These are phyloP conservation scores for Rhagoletis pomonella DNA, from an alignment of 1,140 invertebrate genomes.

Conservation along the genomic window DNA sequence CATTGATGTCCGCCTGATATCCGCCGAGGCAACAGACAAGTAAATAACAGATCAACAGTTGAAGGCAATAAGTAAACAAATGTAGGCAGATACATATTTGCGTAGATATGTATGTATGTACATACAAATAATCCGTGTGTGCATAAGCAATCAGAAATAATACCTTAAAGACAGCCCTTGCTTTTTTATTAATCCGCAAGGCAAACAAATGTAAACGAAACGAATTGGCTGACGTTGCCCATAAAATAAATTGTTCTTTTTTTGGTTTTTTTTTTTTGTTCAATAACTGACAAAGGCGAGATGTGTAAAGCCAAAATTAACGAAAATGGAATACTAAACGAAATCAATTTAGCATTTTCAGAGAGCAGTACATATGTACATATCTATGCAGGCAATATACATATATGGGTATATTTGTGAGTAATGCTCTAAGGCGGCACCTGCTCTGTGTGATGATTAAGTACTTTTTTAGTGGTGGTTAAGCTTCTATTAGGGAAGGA, in stretches of 20 bases:
- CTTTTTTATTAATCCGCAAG: background rate
- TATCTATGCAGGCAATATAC: too few relatives aligned
- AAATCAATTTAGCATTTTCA: background rate
- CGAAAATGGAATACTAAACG: background rate
- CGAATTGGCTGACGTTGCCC: background rate
- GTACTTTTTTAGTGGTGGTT: too few relatives aligned
- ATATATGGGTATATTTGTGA: too few relatives aligned
- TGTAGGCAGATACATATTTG: background rate
- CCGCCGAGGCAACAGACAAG: background rate
- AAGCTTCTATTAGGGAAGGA: too few relatives aligned
- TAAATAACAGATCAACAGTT: constrained; percentile 1
- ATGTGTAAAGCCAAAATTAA: background rate
- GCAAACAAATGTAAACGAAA: background rate
- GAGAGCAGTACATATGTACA: too few relatives aligned
- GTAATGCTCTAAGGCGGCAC: too few relatives aligned
- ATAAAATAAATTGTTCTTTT: too few relatives aligned
- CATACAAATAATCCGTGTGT: background rate
- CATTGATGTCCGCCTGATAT: too few relatives aligned
- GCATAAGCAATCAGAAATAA: constrained; percentile 9
- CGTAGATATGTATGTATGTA: too few relatives aligned
- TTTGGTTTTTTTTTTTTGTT: too few relatives aligned
- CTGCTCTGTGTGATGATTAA: too few relatives aligned
- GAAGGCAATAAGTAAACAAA: background rate
- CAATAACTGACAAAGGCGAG: background rate
- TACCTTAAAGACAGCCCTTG: background rate